A percentile compares a stretch with the other conserved stretches of the same genome.
Evolutionary conservation across 2,113 vertebrate species (phyloP).

Genomic region (Tor tambroides): DNA sequence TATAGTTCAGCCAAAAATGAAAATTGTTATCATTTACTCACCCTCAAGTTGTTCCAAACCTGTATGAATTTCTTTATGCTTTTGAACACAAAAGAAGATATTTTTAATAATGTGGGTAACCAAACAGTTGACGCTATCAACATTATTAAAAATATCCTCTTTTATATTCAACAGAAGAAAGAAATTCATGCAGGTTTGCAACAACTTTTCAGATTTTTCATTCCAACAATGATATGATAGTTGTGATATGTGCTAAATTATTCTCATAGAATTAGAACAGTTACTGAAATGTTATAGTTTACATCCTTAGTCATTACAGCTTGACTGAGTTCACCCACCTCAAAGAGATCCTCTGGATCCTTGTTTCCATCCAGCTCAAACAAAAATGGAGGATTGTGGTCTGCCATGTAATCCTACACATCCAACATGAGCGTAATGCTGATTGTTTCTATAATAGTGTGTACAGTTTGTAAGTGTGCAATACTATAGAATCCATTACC

Average conservation of each 20-base stretch:
- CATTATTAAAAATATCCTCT: too few relatives aligned
- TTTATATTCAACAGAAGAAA: too few relatives aligned
- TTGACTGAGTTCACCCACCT: slow-evolving; percentile 69
- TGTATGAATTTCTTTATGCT: background rate
- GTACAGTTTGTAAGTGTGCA: background rate
- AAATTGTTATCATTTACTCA: too few relatives aligned
- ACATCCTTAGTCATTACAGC: background rate
- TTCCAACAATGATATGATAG: background rate
- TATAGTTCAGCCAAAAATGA: background rate
- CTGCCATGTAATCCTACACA: slow-evolving; percentile 82
- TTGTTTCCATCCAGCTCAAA: slow-evolving; percentile 90
- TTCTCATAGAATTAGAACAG: background rate
- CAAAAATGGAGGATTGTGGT: slow-evolving; percentile 79
- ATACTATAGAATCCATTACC: slow-evolving; percentile 68
- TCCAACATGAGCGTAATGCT: background rate
- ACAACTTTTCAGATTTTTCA: too few relatives aligned
- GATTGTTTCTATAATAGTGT: background rate
- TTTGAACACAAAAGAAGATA: background rate
- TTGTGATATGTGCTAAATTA: background rate
- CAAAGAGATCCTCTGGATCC: slow-evolving; percentile 75
- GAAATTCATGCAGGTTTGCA: too few relatives aligned
- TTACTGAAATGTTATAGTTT: background rate
- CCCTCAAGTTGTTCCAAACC: too few relatives aligned
- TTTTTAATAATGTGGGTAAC: background rate
- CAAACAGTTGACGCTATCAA: too few relatives aligned